These are phyloP conservation scores for Urocitellus parryii DNA, from an alignment of 2,113 vertebrate species.

Conservation along the genomic window DNA sequence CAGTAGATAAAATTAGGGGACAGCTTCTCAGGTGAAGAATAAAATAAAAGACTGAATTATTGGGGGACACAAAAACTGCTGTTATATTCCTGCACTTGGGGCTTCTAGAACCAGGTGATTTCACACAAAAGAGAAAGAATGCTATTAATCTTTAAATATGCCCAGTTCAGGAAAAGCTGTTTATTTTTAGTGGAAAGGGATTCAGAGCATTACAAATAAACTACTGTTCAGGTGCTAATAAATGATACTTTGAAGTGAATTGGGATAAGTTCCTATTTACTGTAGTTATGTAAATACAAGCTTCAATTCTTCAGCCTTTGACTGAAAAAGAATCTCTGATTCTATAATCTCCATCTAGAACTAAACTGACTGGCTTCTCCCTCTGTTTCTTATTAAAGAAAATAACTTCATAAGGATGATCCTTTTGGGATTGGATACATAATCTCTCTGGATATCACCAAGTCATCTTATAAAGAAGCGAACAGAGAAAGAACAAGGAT, in stretches of 20 bases:
- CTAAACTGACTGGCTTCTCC: neutral
- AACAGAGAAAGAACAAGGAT: neutral
- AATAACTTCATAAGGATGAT: slow-evolving; percentile 25
- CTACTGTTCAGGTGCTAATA: neutral
- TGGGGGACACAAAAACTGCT: neutral
- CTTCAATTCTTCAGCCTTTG: neutral
- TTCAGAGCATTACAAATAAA: neutral
- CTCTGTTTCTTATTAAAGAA: slow-evolving; percentile 36
- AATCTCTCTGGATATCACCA: neutral
- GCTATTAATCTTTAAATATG: neutral
- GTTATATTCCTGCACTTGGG: neutral
- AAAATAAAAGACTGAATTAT: slow-evolving; percentile 47
- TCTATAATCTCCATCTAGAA: neutral
- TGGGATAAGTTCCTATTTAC: neutral
- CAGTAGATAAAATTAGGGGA: slow-evolving; percentile 36
- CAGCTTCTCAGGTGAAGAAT: slow-evolving; percentile 32
- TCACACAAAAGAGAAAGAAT: neutral
- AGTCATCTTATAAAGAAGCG: neutral
- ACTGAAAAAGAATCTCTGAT: neutral
- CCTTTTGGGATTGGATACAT: neutral
- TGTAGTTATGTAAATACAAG: neutral
- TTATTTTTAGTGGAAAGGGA: neutral
- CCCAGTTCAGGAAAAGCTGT: neutral
- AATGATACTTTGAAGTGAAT: neutral
- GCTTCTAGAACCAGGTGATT: slow-evolving; percentile 56